Evolutionary conservation across 2,888 invertebrate species (phyloP).

Genomic region (Hipparchia semele): DNA sequence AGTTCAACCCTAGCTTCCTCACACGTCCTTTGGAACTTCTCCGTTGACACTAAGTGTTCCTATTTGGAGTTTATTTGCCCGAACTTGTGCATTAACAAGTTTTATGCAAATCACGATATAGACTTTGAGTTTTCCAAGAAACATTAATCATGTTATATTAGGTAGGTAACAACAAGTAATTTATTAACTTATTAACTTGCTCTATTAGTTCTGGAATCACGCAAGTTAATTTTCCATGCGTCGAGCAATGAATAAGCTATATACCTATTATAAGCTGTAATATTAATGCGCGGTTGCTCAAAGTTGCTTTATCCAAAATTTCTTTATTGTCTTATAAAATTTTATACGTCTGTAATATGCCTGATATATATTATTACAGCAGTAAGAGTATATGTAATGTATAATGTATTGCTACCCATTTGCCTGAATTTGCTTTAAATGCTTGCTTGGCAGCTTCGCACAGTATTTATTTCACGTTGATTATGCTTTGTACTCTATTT

Average conservation of each 20-base stretch:
- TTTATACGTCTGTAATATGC: too few relatives aligned
- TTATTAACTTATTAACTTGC: not conserved
- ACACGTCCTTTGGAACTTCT: conserved; percentile 18
- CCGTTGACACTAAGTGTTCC: conserved; percentile 32
- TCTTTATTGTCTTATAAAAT: not conserved
- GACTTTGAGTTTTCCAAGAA: conserved; percentile 65
- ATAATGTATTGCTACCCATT: too few relatives aligned
- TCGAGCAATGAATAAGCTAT: too few relatives aligned
- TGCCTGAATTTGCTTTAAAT: not conserved
- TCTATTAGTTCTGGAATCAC: not conserved
- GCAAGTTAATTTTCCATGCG: not conserved
- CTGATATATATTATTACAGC: too few relatives aligned
- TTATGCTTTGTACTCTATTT: too few relatives aligned
- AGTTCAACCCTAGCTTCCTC: conserved; percentile 19
- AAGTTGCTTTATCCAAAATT: not conserved
- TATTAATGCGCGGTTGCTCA: not conserved
- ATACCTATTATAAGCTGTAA: not conserved
- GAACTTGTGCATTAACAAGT: conserved; percentile 74
- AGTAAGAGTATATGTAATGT: too few relatives aligned
- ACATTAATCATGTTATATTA: conserved; percentile 70
- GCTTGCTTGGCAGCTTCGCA: not conserved
- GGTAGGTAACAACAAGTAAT: not conserved
- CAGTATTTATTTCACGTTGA: too few relatives aligned
- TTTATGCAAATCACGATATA: conserved; percentile 77
- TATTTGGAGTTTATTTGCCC: conserved; percentile 37